Evolutionary conservation across 2,888 invertebrate genomes (phyloP).

Genomic region (Cynaeus angustus): DNA sequence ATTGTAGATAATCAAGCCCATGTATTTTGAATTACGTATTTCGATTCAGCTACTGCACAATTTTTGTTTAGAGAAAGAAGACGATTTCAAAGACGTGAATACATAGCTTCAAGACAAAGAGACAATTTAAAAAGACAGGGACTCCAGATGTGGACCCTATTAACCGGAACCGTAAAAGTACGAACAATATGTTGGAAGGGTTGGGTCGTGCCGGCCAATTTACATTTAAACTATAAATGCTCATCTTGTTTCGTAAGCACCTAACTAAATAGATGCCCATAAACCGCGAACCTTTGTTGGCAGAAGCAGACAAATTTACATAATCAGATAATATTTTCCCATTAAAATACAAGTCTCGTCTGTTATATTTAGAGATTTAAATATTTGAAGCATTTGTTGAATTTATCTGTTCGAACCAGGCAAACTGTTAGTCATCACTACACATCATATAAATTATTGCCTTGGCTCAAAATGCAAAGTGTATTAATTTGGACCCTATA

Average conservation of each 20-base stretch:
- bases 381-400: not conserved
- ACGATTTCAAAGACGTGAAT: not conserved
- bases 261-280: constrained; percentile 8
- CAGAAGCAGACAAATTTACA: constrained; percentile 1
- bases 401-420: not conserved
- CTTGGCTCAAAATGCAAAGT: constrained; percentile 28
- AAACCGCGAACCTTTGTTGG: not conserved
- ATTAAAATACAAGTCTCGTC: constrained; percentile 1
- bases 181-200: constrained; percentile 4
- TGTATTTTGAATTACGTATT: no score
- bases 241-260: not conserved
- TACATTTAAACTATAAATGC: constrained; percentile 14
- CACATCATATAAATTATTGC: constrained; percentile 8
- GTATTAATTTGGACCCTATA: constrained; percentile 25
- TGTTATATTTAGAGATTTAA: constrained; percentile 1
- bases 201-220: not conserved
- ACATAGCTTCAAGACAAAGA: not conserved
- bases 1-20: no score
- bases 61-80: no score
- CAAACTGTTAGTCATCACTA: constrained; percentile 12
- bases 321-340: constrained; percentile 6
- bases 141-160: constrained; percentile 7
- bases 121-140: constrained; percentile 10
- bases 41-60: no score
- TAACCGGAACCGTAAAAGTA: not conserved